phyloP scores from a whole-genome alignment of 2,113 vertebrate species.

The Syngnathus scovelli region DNA sequence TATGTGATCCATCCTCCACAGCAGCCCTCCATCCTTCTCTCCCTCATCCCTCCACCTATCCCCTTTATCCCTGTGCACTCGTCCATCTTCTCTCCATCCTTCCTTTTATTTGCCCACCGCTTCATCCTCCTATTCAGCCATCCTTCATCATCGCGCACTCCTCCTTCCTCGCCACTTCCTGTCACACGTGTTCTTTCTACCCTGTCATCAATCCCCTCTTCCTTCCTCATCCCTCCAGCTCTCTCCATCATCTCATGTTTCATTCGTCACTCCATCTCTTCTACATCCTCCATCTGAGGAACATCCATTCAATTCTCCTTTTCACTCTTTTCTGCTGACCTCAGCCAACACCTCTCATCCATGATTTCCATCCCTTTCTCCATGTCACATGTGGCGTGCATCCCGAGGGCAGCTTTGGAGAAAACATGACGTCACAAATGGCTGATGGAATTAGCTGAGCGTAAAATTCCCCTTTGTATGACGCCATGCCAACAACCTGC shows the following conservation, averaged over 20 bases:
- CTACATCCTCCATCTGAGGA: constrained; percentile 1
- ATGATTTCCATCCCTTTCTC: constrained; percentile 10
- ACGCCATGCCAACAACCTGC: constrained; percentile 59
- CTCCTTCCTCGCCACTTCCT: background rate
- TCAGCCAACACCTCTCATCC: background rate
- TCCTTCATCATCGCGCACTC: too few relatives aligned
- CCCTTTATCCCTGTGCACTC: background rate
- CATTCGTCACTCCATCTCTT: constrained; percentile 2
- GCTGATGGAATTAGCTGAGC: constrained; percentile 66
- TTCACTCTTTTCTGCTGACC: background rate
- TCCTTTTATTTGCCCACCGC: background rate
- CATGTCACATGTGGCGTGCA: background rate
- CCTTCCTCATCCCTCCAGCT: background rate
- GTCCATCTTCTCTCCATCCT: background rate
- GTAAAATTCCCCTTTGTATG: constrained; percentile 65
- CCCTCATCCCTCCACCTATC: background rate
- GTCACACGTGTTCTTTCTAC: background rate
- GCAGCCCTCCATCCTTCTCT: background rate
- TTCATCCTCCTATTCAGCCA: background rate
- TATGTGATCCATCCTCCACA: background rate
- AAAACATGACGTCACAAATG: constrained; percentile 55
- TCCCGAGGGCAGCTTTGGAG: background rate
- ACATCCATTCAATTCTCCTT: background rate
- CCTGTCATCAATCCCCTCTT: background rate
- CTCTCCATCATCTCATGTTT: background rate